These are phyloP conservation scores for Netelia inedita DNA, from an alignment of 2,888 invertebrate genomes.

Conservation along the genomic window DNA sequence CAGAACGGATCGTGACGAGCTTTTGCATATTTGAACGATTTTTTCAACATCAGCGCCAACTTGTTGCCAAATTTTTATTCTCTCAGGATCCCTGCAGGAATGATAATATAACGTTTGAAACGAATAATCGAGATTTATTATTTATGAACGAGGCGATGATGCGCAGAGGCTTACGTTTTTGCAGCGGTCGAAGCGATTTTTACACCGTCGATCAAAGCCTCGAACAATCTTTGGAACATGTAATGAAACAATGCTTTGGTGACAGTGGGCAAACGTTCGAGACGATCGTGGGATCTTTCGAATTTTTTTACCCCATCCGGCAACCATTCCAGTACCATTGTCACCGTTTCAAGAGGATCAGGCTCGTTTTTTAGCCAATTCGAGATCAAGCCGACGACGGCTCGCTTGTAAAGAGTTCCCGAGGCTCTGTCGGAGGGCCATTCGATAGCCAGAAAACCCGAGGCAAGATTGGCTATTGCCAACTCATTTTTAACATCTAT, in stretches of 20 bases:
- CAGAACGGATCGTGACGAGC: constrained; percentile 88
- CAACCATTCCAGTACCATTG: constrained; percentile 86
- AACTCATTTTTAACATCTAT: too few relatives aligned
- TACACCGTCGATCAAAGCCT: constrained; percentile 87
- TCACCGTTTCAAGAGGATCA: constrained; percentile 86
- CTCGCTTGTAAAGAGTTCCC: constrained; percentile 77
- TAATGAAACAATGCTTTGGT: constrained; percentile 89
- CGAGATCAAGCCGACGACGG: constrained; percentile 80
- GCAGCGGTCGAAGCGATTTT: constrained; percentile 86
- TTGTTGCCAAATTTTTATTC: constrained; percentile 89
- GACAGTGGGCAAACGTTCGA: constrained; percentile 88
- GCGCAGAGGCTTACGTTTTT: constrained; percentile 71
- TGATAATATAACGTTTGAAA: neutral
- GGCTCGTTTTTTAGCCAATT: constrained; percentile 82
- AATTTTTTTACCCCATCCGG: constrained; percentile 87
- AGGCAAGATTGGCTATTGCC: constrained; percentile 80
- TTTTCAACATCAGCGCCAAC: constrained; percentile 88
- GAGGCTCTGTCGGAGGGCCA: constrained; percentile 79
- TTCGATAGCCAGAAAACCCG: constrained; percentile 78
- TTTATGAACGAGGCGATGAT: neutral
- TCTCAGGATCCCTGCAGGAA: constrained; percentile 87
- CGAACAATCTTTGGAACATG: constrained; percentile 89
- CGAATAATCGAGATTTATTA: constrained; percentile 4
- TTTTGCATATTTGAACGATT: constrained; percentile 89
- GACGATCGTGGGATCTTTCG: constrained; percentile 87